Base-by-base conservation (phyloP, 2,113 vertebrate genomes). In the Nesogale talazaci region DNA sequence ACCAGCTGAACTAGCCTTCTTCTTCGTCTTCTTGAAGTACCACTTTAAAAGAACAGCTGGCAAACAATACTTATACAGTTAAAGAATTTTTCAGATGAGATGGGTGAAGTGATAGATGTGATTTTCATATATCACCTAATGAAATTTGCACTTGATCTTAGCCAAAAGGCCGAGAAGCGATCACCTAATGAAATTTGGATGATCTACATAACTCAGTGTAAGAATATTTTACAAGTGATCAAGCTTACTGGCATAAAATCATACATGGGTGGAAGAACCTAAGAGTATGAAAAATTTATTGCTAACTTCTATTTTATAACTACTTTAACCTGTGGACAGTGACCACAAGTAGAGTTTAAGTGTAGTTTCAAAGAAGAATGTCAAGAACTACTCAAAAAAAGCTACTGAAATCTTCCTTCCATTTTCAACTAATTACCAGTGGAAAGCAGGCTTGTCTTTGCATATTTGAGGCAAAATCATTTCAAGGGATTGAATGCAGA, bases 71-170 rank as follows among this genome's bases (percentile, higher is more conserved):
- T 42, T 36, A 31, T 0, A 65, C 14, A 34, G 14, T 31, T 76
- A 9, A 69, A 76, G 86, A 22, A 80, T 72, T 87, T 80, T 86
- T 70, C 69, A 70, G 65, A 84, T 90, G 70, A 90, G 34, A 79
- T 1, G 82, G 9, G 12, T 77, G 52, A 31, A 61, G 76, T 38
- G 22, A 82, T 36, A 85, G 67, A 36, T 67, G 29, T 36, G 29
- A 42, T 70, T 46, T 36, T 70, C 70, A 57, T 34, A 19, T 67
- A 90, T 10, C 19, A n/a, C 67, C 38, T 61, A 57, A 19, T 61
- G 20, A 70, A 72, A 59, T 70, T n/a, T 72, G 23, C n/a, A n/a
- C n/a, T n/a, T n/a, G n/a, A n/a, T n/a, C n/a, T n/a, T n/a, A n/a
- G n/a, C n/a, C n/a, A n/a, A n/a, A n/a, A n/a, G n/a, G n/a, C n/a